phyloP scores from a whole-genome alignment of 2,888 invertebrate species.

The Abrostola triplasia region DNA sequence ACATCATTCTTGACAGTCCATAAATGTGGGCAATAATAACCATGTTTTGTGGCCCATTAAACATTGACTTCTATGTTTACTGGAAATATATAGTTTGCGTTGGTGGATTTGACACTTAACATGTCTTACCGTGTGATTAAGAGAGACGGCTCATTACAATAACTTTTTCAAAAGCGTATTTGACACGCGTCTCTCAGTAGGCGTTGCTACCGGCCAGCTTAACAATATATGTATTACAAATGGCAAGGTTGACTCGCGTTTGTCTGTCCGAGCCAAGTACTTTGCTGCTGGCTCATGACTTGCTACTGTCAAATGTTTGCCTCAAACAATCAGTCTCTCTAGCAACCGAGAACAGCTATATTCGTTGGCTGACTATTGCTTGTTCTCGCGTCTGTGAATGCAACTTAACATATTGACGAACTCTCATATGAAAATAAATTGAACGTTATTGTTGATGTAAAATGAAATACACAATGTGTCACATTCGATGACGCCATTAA shows the following conservation, averaged over 20 bases:
- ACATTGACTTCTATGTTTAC: constrained; percentile 64
- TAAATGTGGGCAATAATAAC: constrained; percentile 63
- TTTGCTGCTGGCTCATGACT: constrained; percentile 61
- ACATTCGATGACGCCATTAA: constrained; percentile 51
- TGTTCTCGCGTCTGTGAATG: constrained; percentile 16
- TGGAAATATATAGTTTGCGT: constrained; percentile 55
- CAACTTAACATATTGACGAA: constrained; percentile 25
- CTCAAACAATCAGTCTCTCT: constrained; percentile 47
- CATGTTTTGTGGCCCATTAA: constrained; percentile 63
- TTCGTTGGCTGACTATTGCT: constrained; percentile 6
- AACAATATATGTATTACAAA: constrained; percentile 68
- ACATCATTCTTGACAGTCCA: constrained; percentile 55
- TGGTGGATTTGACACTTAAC: constrained; percentile 52
- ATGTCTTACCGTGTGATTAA: constrained; percentile 56
- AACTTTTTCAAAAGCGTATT: constrained; percentile 67
- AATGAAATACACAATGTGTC: constrained; percentile 48
- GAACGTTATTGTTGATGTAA: constrained; percentile 38
- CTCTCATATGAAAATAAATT: constrained; percentile 28
- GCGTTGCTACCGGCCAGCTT: constrained; percentile 62
- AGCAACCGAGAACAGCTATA: constrained; percentile 35
- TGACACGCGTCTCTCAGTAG: constrained; percentile 64
- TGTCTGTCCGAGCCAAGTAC: constrained; percentile 66
- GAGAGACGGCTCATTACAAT: constrained; percentile 67
- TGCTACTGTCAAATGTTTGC: constrained; percentile 67
- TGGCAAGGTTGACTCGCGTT: constrained; percentile 68